These are phyloP conservation scores for Huso huso DNA, from an alignment of 2,797 vertebrate genomes.

Conservation along the genomic window DNA sequence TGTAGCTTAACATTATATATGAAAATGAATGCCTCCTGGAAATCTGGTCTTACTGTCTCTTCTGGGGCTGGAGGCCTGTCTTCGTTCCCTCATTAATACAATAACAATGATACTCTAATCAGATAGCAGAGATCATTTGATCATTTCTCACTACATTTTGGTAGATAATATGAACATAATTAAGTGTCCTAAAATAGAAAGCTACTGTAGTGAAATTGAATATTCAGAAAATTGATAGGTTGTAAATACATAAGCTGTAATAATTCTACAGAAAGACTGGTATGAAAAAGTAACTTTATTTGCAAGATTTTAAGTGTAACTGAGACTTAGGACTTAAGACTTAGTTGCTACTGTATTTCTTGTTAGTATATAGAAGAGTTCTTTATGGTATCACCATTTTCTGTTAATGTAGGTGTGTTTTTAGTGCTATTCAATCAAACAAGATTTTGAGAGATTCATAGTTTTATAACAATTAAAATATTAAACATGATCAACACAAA, in stretches of 20 bases:
- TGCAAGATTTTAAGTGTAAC: no score
- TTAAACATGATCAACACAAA: no score
- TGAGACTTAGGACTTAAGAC: no score
- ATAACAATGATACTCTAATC: slow-evolving; percentile 56
- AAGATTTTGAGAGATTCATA: no score
- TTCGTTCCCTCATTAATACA: slow-evolving; percentile 41
- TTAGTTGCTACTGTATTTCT: no score
- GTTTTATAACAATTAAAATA: no score
- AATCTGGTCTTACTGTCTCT: slow-evolving; percentile 40
- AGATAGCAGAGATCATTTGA: slow-evolving; percentile 41
- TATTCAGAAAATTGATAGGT: slow-evolving; percentile 51
- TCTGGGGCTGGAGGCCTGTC: slow-evolving; percentile 33
- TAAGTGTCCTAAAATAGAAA: slow-evolving; percentile 54
- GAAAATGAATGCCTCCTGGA: slow-evolving; percentile 42
- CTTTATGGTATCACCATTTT: no score
- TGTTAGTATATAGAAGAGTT: no score
- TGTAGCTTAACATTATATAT: slow-evolving; percentile 43
- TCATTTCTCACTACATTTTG: slow-evolving; percentile 37
- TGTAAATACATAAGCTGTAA: slow-evolving; percentile 9
- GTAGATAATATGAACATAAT: slow-evolving; percentile 49
- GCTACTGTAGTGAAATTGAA: slow-evolving; percentile 40
- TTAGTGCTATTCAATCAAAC: no score
- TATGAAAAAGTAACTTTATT: no score
- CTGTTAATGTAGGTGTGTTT: no score
- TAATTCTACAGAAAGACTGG: no score